Base-by-base conservation (phyloP, 2,797 vertebrate genomes). In the Picus viridis region DNA sequence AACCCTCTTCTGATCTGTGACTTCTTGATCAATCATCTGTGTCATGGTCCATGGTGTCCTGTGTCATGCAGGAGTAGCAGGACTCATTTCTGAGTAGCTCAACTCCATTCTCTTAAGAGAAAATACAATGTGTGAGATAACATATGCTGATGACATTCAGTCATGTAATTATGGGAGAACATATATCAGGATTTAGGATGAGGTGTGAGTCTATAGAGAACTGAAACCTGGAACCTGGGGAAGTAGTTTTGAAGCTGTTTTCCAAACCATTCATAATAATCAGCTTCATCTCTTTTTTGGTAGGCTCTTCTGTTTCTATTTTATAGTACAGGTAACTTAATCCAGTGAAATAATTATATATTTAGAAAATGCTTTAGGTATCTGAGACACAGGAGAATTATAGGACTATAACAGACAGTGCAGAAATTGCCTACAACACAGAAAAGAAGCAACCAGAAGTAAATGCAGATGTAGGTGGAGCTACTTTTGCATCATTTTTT, bases 401-500 rank as follows among this genome's bases (percentile, higher is more conserved):
- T 22, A 45, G 54, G 49, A 18, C 80, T 59, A 4, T 36, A 87
- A 75, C 72, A 90, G 73, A 32, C 59, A 76, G 57, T 65, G 56
- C 53, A 93, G 79, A 89, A 85, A 41, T 75, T 9, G 5, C 43
- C 24, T 81, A 16, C 43, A 85, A 74, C 29, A 36, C 53, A 45
- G 68, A 45, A 61, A 39, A 76, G 49, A 81, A 58, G 23, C 26
- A 47, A 23, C 4, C 26, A 81, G 57, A 68, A 72, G 65, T 47
- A 70, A 68, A 30, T 75, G 36, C 12, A 69, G 62, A 23, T 86
- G 83, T 75, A 81, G 77, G 59, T 75, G 68, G 63, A 84, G n/a
- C 71, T 83, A 73, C 76, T 92, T 92, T 61, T 73, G 61, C 71
- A 41, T 88, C 59, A 53, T n/a, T 64, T 75, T 80, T 63, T 79